Evolutionary conservation across 1,140 invertebrate genomes (phyloP), one percentile per base, ranked within the genome.

Genomic region (Caenorhabditis latens): DNA sequence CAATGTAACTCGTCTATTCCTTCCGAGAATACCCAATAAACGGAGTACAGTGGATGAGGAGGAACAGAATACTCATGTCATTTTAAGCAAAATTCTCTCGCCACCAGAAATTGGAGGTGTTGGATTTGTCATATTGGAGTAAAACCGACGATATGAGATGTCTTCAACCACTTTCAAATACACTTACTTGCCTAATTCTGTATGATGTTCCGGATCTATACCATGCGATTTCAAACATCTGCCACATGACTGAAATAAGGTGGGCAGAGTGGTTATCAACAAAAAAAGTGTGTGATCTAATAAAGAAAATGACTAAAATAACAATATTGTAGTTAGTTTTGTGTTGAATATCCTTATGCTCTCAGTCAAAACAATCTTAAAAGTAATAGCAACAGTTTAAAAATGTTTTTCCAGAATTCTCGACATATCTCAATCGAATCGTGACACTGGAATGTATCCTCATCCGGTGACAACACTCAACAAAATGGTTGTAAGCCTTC

Each of bases 401-500:
- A 32, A 32, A 32, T 32, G 32, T 32, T 32, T 32, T 32, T 32
- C 32, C 94, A 94, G 88, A 95, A 95, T 96, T 91, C 93, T 97
- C 58, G 97, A 98, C 94, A 95, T 98, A 85, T 97, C 96, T 63
- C 93, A 93, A 89, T 94, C 94, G 0, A 94, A 94, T 92, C 94
- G 95, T 24, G 94, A 95, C 84, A 92, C 94, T 88, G 95, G 95
- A 7, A 94, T 93, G 88, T 96, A 94, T 92, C 90, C 93, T 0
- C 94, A 95, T 91, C 95, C 95, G 42, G 95, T 95, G 93, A 93
- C 94, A 86, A 93, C 95, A 42, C 93, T 98, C 43, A 93, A 94
- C 46, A 93, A 94, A 86, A 93, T 98, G 50, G 95, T 97, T 3
- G 93, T 94, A 65, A 95, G 93, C 90, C 93, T 98, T 89, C 95